Conservation (phyloP, 2,113 vertebrate species). For the Pseudorasbora parva region DNA sequence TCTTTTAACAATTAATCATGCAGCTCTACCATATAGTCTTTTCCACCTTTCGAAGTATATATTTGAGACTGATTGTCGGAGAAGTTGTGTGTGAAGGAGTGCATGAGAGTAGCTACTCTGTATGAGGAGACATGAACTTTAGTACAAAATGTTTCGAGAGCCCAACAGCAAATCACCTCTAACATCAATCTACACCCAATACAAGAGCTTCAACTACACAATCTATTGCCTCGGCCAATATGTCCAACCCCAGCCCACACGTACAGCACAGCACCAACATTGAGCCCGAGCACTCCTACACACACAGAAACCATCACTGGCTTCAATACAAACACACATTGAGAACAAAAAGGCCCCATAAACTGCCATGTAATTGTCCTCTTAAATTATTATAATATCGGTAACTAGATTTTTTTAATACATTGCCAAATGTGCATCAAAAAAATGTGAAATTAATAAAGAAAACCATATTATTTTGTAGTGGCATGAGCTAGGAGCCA, state of each 20-base stretch:
- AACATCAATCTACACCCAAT: conserved; percentile 61
- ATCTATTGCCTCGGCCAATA: conserved; percentile 52
- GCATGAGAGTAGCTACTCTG: conserved; percentile 42
- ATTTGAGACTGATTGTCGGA: conserved; percentile 5
- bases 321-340: conserved; percentile 6
- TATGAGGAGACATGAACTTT: conserved; percentile 61
- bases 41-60: not conserved
- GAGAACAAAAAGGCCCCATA: not conserved
- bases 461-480: not conserved
- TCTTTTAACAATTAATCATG: no score
- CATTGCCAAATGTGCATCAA: not conserved
- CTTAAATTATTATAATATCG: not conserved
- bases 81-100: conserved; percentile 11
- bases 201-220: conserved; percentile 57
- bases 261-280: conserved; percentile 45
- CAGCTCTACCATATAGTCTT: not conserved
- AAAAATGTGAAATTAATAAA: not conserved
- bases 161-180: conserved; percentile 56
- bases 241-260: conserved; percentile 62
- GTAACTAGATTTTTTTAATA: not conserved
- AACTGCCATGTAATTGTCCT: not conserved
- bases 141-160: conserved; percentile 48
- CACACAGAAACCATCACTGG: conserved; percentile 49
- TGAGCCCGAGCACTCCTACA: conserved; percentile 17
- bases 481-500: not conserved